These are phyloP conservation scores for Entomobrya multifasciata DNA, from an alignment of 2,888 invertebrate genomes.

Conservation along the genomic window DNA sequence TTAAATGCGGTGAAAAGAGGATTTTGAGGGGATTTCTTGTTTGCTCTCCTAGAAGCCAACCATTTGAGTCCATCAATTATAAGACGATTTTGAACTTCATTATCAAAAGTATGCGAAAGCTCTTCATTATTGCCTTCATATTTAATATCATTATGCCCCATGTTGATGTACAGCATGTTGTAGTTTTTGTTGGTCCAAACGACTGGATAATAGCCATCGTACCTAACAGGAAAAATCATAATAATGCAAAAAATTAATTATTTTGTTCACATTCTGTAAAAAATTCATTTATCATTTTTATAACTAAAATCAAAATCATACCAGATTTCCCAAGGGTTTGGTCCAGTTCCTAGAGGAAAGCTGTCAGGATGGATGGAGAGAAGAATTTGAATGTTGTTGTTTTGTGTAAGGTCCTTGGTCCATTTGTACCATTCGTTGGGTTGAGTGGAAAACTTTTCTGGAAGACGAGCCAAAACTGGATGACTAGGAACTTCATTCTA, in stretches of 20 bases:
- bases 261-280: no score
- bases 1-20: constrained; percentile 66
- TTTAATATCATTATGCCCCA: constrained; percentile 77
- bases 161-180: constrained; percentile 74
- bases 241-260: no score
- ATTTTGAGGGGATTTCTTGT: constrained; percentile 24
- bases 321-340: constrained; percentile 73
- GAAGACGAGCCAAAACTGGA: constrained; percentile 65
- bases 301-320: no score
- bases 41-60: constrained; percentile 56
- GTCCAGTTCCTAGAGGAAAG: constrained; percentile 76
- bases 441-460: constrained; percentile 68
- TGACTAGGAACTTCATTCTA: constrained; percentile 70
- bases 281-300: no score
- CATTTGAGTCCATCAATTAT: constrained; percentile 71
- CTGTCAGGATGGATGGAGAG: constrained; percentile 70
- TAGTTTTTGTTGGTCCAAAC: constrained; percentile 75
- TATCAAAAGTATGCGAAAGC: constrained; percentile 73
- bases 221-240: no score
- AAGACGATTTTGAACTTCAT: constrained; percentile 67
- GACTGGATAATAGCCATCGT: constrained; percentile 76
- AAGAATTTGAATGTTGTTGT: constrained; percentile 71
- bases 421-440: constrained; percentile 76
- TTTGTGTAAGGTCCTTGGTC: constrained; percentile 62
- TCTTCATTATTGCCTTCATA: constrained; percentile 72